phyloP scores from a whole-genome alignment of 2,113 vertebrate species.

The Puntigrus tetrazona region DNA sequence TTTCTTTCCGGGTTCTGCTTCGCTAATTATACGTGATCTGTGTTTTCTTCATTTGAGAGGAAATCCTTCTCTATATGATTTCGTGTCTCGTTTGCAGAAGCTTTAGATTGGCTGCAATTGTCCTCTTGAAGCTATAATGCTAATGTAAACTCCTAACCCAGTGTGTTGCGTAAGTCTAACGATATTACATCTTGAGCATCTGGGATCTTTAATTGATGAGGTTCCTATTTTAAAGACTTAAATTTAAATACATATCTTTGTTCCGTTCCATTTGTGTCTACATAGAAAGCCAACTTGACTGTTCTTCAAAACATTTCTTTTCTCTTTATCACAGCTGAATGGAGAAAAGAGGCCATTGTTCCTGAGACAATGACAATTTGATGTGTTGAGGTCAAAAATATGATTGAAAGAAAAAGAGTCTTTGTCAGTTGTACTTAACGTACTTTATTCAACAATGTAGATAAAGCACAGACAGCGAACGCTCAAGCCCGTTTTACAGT shows the following conservation, averaged over 20 bases:
- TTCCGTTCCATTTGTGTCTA: background rate
- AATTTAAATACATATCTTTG: background rate
- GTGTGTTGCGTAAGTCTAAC: background rate
- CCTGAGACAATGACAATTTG: background rate
- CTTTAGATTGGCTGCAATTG: background rate
- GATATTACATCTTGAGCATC: background rate
- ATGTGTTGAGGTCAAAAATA: background rate
- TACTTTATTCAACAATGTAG: background rate
- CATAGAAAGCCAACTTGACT: background rate
- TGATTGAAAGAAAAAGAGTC: background rate
- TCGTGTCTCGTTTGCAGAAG: background rate
- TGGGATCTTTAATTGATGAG: background rate
- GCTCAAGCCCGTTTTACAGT: background rate
- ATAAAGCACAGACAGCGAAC: background rate
- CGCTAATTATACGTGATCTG: background rate
- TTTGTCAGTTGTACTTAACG: background rate
- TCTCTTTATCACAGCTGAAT: conserved; percentile 1
- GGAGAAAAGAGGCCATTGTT: background rate
- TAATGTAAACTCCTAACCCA: background rate
- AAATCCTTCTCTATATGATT: background rate
- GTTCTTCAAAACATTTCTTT: background rate
- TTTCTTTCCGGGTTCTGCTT: background rate
- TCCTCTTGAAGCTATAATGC: background rate
- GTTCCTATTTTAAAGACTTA: background rate
- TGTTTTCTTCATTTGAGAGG: background rate